These are phyloP conservation scores for Phengaris alcon DNA, from an alignment of 2,888 invertebrate genomes.

Conservation along the genomic window DNA sequence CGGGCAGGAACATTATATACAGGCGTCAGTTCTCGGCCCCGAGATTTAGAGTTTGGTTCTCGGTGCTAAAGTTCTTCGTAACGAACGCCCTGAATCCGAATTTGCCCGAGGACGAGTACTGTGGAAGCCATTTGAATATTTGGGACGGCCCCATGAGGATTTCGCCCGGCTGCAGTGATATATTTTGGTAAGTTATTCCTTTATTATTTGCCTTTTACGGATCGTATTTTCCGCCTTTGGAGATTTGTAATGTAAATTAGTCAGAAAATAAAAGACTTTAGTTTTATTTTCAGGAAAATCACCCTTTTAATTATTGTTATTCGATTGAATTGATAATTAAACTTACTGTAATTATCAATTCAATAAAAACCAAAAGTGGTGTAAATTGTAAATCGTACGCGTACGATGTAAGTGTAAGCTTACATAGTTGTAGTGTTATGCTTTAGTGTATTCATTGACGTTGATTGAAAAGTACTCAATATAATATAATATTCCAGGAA, in stretches of 20 bases:
- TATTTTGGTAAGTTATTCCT: constrained; percentile 83
- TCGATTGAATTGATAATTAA: no score
- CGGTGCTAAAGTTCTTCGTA: constrained; percentile 91
- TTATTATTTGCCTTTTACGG: neutral
- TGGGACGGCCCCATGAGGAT: constrained; percentile 92
- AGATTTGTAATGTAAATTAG: constrained; percentile 7
- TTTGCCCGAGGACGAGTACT: constrained; percentile 85
- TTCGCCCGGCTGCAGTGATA: constrained; percentile 87
- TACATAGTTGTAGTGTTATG: no score
- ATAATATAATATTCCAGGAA: no score
- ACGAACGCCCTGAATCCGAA: constrained; percentile 82
- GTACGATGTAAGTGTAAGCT: no score
- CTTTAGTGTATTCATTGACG: no score
- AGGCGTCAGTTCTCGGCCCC: constrained; percentile 81
- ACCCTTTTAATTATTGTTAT: neutral
- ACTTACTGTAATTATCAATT: no score
- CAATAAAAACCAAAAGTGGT: no score
- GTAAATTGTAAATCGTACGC: no score
- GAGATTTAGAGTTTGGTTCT: constrained; percentile 91
- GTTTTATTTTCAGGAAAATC: neutral
- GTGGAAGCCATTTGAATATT: constrained; percentile 89
- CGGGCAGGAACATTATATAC: constrained; percentile 77
- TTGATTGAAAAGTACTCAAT: no score
- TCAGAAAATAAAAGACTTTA: neutral
- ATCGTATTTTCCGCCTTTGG: neutral